phyloP scores from a whole-genome alignment of 2,113 vertebrate genomes.

The Promerops cafer region DNA sequence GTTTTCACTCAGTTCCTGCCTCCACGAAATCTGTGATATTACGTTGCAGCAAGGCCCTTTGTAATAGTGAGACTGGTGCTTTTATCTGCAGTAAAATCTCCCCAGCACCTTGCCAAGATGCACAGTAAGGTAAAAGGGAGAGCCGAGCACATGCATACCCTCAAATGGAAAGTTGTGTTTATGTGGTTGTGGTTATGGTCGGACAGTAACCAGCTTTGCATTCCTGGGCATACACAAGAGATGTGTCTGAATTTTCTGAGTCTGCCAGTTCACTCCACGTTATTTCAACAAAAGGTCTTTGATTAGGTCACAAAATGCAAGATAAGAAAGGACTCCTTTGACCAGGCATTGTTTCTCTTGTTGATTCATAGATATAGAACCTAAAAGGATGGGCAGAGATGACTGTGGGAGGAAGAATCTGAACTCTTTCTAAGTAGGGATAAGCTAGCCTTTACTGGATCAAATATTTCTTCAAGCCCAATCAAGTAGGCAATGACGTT shows the following conservation, averaged over 20 bases:
- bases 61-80: not conserved
- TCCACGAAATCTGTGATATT: not conserved
- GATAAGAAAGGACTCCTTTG: not conserved
- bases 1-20: not conserved
- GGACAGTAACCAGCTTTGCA: conserved; percentile 20
- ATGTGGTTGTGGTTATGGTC: conserved; percentile 56
- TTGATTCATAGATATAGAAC: not conserved
- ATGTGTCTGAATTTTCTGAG: conserved; percentile 24
- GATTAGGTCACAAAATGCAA: not conserved
- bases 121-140: not conserved
- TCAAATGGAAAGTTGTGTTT: conserved; percentile 51
- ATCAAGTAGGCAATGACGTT: not conserved
- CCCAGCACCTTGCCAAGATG: not conserved
- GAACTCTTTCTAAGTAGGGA: not conserved
- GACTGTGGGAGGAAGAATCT: not conserved
- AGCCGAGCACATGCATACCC: not conserved
- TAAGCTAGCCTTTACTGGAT: not conserved
- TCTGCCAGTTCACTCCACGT: not conserved
- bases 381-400: not conserved
- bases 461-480: not conserved
- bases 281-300: conserved; percentile 20
- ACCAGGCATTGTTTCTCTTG: not conserved
- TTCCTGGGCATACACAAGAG: conserved; percentile 25
- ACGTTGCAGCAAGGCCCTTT: not conserved
- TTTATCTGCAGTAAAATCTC: not conserved